Base-by-base conservation (phyloP, 2,113 vertebrate species). In the Phylloscopus trochilus region DNA sequence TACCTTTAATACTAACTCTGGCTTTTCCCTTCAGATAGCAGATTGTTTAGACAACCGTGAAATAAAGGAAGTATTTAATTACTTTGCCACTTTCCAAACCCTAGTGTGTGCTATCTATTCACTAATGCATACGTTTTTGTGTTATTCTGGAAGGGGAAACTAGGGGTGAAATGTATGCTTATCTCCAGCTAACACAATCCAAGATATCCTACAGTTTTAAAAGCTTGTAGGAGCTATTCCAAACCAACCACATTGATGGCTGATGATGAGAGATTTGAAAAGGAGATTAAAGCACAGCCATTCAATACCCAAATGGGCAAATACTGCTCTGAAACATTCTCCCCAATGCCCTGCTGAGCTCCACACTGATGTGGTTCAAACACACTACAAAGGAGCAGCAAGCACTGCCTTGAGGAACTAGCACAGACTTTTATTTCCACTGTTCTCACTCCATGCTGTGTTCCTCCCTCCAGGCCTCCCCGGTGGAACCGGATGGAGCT, bases 31-130 rank as follows among this genome's bases (percentile, higher is more conserved):
- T 87, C 81, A 82, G 96, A 94, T 89, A 95, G 70, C 73, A 92
- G 73, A 92, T 88, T 92, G 82, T 95, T 95, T 94, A 87, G 92
- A 90, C 92, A 95, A 80, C 80, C 43, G 0, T 96, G 92, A 95
- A 89, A 95, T 93, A 95, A 96, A 93, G 89, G 86, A 96, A 97
- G 74, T 90, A 79, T 92, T 96, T 96, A 86, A 95, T 95, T 93
- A 74, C 69, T 92, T 93, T 84, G 74, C 77, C 79, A 49, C 43
- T 89, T 95, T 83, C 87, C 66, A 83, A 82, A 22, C 52, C 37
- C 35, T n/a, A 53, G 31, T 75, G 35, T 70, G 64, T 84, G 72
- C 91, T 87, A 21, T 75, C n/a, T 87, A 11, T 75, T 95, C 80
- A 60, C 64, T 64, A 92, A 89, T 75, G 77, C 76, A 72, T 92